phyloP scores from a whole-genome alignment of 53 echinoderm and acorn worm species.

The Echinometra lucunter region DNA sequence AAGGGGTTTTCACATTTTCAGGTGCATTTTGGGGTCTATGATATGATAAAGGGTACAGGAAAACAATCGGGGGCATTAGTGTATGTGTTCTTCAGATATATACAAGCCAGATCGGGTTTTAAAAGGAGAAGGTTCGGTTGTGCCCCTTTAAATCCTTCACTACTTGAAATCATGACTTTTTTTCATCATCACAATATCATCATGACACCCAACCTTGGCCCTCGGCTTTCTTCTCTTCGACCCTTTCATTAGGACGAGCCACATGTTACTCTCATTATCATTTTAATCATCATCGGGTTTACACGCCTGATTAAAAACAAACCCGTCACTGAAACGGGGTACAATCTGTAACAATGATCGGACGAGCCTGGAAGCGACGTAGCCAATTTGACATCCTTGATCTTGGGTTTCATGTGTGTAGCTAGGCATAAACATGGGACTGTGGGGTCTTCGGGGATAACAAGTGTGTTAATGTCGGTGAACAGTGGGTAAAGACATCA shows the following conservation, averaged over 20 bases:
- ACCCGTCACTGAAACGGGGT: slow-evolving; percentile 1
- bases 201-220: slow-evolving; percentile 26
- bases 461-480: not conserved
- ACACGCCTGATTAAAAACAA: slow-evolving; percentile 38
- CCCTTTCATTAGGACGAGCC: not conserved
- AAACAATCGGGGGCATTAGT: no score
- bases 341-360: slow-evolving; percentile 13
- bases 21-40: no score
- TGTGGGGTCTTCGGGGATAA: not conserved
- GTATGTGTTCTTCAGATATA: no score
- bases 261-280: slow-evolving; percentile 39
- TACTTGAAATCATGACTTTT: not conserved
- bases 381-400: slow-evolving; percentile 47
- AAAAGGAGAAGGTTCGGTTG: no score
- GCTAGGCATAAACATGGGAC: slow-evolving; percentile 5
- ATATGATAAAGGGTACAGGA: no score
- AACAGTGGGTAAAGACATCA: slow-evolving; percentile 25
- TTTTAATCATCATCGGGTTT: not conserved
- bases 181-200: no score
- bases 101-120: no score
- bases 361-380: slow-evolving; percentile 54
- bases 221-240: not conserved
- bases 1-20: no score
- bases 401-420: slow-evolving; percentile 48
- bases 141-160: no score